Conservation (phyloP, 2,888 invertebrate genomes). For the Stramonita haemastoma region DNA sequence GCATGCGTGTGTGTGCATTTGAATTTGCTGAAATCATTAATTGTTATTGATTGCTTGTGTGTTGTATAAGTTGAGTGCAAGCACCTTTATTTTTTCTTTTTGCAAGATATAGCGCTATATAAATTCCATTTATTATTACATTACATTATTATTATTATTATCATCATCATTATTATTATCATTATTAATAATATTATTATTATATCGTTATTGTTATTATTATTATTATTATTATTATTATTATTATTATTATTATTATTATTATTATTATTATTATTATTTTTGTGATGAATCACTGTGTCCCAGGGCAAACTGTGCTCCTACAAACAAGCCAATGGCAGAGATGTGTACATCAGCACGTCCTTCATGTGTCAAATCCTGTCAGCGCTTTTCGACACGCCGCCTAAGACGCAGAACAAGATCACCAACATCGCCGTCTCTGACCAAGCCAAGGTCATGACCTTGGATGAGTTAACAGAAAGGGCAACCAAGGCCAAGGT, state of each 20-base stretch:
- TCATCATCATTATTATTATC: not conserved
- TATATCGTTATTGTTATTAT: not conserved
- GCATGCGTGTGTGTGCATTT: too few species aligned
- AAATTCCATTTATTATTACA: too few species aligned
- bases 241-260: not conserved
- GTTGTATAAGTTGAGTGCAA: too few species aligned
- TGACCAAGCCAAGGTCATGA: slow-evolving; percentile 37
- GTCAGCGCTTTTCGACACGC: not conserved
- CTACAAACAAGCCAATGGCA: slow-evolving; percentile 38
- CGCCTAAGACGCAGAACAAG: slow-evolving; percentile 10
- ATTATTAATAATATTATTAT: not conserved
- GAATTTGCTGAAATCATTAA: too few species aligned
- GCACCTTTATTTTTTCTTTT: too few species aligned
- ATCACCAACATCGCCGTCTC: slow-evolving; percentile 29
- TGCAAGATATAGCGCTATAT: too few species aligned
- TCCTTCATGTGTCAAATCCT: slow-evolving; percentile 39
- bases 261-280: not conserved
- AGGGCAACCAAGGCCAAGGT: slow-evolving; percentile 38
- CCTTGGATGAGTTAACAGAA: slow-evolving; percentile 33
- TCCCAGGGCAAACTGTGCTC: slow-evolving; percentile 44
- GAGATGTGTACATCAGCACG: slow-evolving; percentile 31
- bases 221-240: slow-evolving; percentile 6
- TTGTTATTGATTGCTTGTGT: too few species aligned
- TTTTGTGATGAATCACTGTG: not conserved
- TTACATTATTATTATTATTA: not conserved